A percentile compares a stretch with the other conserved stretches of the same genome.
phyloP scores from a whole-genome alignment of 2,888 invertebrate species.

The Mesorhabditis spiculigera region DNA sequence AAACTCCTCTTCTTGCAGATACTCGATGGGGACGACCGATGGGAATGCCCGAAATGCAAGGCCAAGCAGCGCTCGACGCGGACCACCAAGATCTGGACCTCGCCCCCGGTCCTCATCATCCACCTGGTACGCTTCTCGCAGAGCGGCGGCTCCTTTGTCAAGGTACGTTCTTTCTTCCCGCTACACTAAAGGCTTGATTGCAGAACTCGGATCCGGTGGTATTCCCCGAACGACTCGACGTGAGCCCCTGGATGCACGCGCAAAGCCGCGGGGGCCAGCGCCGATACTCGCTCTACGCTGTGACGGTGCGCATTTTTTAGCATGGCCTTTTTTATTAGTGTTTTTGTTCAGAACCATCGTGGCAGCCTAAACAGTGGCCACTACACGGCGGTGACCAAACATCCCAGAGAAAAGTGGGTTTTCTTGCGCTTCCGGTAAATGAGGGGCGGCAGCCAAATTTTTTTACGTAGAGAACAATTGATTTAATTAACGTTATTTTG shows the following conservation, averaged over 20 bases:
- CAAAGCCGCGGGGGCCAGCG: conserved; percentile 14
- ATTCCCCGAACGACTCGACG: conserved; percentile 35
- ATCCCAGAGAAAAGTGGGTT: conserved; percentile 12
- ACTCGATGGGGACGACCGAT: conserved; percentile 38
- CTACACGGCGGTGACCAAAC: conserved; percentile 44
- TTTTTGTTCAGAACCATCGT: conserved; percentile 40
- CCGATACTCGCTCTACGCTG: conserved; percentile 43
- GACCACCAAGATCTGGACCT: conserved; percentile 41
- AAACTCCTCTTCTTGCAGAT: conserved; percentile 20
- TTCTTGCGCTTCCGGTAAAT: no score
- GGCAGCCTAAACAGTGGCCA: conserved; percentile 51
- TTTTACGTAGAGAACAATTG: no score
- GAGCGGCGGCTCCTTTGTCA: conserved; percentile 37
- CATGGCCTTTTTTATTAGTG: conserved; percentile 6
- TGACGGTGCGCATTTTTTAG: conserved; percentile 36
- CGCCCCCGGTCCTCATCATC: conserved; percentile 45
- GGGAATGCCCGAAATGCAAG: conserved; percentile 53
- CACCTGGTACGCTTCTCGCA: conserved; percentile 51
- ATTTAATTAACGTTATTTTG: no score
- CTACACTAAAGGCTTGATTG: neutral
- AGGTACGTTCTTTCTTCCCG: conserved; percentile 15
- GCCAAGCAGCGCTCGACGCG: conserved; percentile 26
- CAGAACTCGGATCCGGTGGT: conserved; percentile 40
- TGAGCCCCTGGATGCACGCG: conserved; percentile 36
- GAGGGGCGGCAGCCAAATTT: no score